Conservation (phyloP, 35 echinoderm and acorn worm genomes). For the Diadema setosum region DNA sequence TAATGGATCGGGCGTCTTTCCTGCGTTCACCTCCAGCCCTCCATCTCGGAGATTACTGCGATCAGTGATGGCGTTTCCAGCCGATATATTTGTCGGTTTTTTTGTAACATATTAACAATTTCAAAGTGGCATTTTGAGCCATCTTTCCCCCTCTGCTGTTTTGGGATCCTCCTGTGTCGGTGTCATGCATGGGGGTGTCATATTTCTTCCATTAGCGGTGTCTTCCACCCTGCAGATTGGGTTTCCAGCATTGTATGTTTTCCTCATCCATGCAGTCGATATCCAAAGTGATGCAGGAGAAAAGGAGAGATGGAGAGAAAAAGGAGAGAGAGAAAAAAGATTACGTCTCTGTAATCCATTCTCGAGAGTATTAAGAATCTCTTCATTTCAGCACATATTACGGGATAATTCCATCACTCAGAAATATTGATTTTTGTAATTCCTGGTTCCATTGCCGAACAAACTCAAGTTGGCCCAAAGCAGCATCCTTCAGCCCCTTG, state of each 20-base stretch:
- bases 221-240: neutral
- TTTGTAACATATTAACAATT: neutral
- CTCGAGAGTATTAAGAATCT: neutral
- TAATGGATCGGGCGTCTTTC: neutral
- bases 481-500: too few species aligned
- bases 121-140: neutral
- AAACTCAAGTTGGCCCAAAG: too few species aligned
- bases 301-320: too few species aligned
- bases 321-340: neutral
- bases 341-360: neutral
- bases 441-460: too few species aligned
- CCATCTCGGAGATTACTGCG: neutral
- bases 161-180: neutral
- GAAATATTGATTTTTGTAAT: neutral
- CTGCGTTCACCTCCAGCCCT: neutral
- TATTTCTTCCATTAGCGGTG: neutral
- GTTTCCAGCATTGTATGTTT: neutral
- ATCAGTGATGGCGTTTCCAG: neutral
- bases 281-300: too few species aligned
- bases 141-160: neutral
- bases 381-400: neutral
- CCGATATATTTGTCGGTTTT: neutral
- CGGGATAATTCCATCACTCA: neutral
- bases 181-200: neutral
- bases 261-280: neutral